A percentile compares a stretch with the other conserved stretches of the same genome.
Evolutionary conservation across 2,888 invertebrate genomes (phyloP).

Genomic region (Rhamphomyia laevipes): DNA sequence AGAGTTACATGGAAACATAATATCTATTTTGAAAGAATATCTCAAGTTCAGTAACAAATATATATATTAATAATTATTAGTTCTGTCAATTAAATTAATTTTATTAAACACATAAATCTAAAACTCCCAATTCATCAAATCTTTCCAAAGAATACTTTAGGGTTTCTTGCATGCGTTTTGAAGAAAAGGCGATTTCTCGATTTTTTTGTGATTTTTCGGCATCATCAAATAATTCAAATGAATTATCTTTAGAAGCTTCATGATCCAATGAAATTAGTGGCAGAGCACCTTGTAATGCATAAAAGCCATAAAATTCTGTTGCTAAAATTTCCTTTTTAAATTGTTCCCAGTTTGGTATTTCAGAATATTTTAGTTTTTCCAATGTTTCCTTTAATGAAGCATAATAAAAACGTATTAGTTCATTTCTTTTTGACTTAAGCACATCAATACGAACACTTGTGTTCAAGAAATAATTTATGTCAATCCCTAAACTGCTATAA

Average conservation of each 20-base stretch:
- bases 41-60: too few species aligned
- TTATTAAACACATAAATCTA: constrained; percentile 8
- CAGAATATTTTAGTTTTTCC: constrained; percentile 10
- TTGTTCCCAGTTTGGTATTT: constrained; percentile 14
- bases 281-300: constrained; percentile 14
- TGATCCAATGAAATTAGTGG: constrained; percentile 16
- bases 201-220: constrained; percentile 9
- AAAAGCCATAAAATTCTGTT: constrained; percentile 17
- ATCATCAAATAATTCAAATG: constrained; percentile 12
- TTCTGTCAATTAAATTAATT: too few species aligned
- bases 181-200: constrained; percentile 14
- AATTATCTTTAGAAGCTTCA: constrained; percentile 11
- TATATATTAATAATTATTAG: too few species aligned
- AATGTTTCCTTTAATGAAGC: constrained; percentile 11
- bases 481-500: constrained; percentile 15
- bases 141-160: constrained; percentile 14
- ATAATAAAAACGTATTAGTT: constrained; percentile 12
- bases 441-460: constrained; percentile 14
- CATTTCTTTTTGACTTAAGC: constrained; percentile 11
- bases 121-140: constrained; percentile 15
- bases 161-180: constrained; percentile 13
- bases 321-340: constrained; percentile 13
- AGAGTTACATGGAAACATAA: too few species aligned
- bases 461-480: constrained; percentile 17
- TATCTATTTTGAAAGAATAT: too few species aligned